Conservation (phyloP, 2,797 vertebrate species). For the Sciaenops ocellatus region DNA sequence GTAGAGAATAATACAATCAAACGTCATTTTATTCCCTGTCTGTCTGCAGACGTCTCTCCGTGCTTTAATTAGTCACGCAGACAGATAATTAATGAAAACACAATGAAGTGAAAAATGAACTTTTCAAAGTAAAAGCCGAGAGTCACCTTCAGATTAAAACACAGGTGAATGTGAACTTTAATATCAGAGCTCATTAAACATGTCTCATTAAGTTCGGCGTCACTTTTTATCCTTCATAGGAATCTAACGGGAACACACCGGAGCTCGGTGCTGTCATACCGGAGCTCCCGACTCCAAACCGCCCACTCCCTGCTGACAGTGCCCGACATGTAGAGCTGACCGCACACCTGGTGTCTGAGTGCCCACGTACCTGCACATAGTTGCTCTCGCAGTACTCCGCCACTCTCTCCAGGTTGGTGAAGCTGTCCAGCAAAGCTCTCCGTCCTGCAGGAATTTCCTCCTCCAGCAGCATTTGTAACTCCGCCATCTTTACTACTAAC, state of each 20-base stretch:
- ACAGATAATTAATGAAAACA: no score
- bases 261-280: slow-evolving; percentile 44
- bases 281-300: slow-evolving; percentile 40
- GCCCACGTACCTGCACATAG: slow-evolving; percentile 90
- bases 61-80: no score
- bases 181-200: no score
- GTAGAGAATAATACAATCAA: no score
- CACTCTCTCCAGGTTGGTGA: slow-evolving; percentile 92
- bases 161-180: no score
- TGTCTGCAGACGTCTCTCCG: no score
- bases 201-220: accelerated
- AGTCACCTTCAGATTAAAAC: no score
- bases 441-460: slow-evolving; percentile 95
- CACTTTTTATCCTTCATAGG: background rate
- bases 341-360: background rate
- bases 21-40: no score
- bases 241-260: slow-evolving; percentile 9
- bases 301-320: slow-evolving; percentile 39
- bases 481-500: slow-evolving; percentile 91
- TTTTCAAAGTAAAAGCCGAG: no score
- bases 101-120: no score
- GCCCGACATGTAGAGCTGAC: background rate
- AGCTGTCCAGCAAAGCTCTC: slow-evolving; percentile 92
- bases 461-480: slow-evolving; percentile 96
- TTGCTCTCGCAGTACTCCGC: slow-evolving; percentile 96